These are phyloP conservation scores for Papilio machaon DNA, from an alignment of 1,140 invertebrate genomes.

Conservation along the genomic window DNA sequence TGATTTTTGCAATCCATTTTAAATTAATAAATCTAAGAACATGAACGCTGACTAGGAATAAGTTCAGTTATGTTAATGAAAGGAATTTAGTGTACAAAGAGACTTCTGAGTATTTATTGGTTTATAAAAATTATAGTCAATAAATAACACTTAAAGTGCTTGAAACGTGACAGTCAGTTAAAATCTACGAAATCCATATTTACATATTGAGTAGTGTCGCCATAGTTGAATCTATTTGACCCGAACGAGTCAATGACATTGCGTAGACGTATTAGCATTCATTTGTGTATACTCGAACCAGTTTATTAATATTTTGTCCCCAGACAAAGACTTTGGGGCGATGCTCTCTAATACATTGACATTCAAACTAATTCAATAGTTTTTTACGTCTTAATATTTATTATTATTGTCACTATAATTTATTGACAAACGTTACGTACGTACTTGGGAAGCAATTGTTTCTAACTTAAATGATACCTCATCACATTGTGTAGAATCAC, in stretches of 20 bases:
- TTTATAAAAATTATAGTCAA: not conserved
- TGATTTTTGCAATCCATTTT: too few species aligned
- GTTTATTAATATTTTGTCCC: conserved; percentile 8
- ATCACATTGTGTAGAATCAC: not conserved
- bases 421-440: conserved; percentile 1
- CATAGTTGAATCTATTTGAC: conserved; percentile 18
- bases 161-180: not conserved
- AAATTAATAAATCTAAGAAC: too few species aligned
- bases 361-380: not conserved
- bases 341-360: conserved; percentile 7
- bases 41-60: too few species aligned
- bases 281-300: not conserved
- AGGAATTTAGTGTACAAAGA: not conserved
- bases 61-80: too few species aligned
- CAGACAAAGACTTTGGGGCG: conserved; percentile 11
- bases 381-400: not conserved
- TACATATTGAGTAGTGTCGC: not conserved
- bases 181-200: not conserved
- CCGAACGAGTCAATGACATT: conserved; percentile 12
- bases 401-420: not conserved
- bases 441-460: not conserved
- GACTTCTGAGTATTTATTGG: not conserved
- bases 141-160: not conserved
- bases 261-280: not conserved
- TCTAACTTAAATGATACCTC: not conserved